Evolutionary conservation across 1,140 invertebrate species (phyloP), one percentile per base, ranked within the genome.

Genomic region (Probaryconus sp.): DNA sequence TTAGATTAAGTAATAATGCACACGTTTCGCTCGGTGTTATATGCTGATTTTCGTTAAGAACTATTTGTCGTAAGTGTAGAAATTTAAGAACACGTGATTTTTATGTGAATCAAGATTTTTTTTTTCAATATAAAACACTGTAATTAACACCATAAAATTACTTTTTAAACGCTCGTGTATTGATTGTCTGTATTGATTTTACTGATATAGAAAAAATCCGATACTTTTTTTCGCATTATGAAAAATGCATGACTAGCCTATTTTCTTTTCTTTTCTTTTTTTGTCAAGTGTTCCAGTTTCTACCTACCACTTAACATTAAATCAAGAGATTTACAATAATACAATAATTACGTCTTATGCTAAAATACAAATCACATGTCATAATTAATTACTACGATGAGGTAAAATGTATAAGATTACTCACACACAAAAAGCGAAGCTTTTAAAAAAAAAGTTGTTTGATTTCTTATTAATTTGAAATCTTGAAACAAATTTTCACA

Each of bases 351-450:
- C 17, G 24, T 38, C 40, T 61, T 70, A 70, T 24, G 14, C 30
- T 63, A 60, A 61, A 3, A 10, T 47, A 61, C 50, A 61, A 61
- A 69, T 69, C 65, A 69, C 65, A 69, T 69, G 47, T 69, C 51
- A 55, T 69, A 53, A 69, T 69, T 60, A 11, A 51, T 58, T 69
- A 69, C 35, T 60, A 69, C 45, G 65, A 69, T 69, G 65, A 69
- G 65, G 65, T 69, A 69, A 60, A 30, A 61, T 28, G 42, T 58
- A 43, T 68, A 42, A 68, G 53, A 60, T 69, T 26, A 28, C 31
- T 43, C 63, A 56, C 33, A 45, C 63, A 33, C 14, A 3, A 42
- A 31, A 33, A 50, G 30, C 5, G 11, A 50, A 21, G 31, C 2
- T 5, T 50, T 50, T 18, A 13, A 13, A 35, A 35, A 35, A 14